Evolutionary conservation across 2,888 invertebrate genomes (phyloP).

Genomic region (Clostera curtula): DNA sequence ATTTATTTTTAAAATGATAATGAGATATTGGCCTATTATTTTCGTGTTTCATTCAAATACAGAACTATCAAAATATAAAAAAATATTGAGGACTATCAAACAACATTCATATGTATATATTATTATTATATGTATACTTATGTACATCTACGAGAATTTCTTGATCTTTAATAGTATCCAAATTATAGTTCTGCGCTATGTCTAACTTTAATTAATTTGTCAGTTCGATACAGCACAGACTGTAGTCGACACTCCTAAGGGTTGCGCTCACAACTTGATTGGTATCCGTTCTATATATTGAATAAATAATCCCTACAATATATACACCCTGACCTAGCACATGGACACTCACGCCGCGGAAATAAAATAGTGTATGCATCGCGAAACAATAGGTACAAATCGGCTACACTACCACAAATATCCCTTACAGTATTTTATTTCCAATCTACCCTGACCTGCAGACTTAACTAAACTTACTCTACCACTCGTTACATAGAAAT

Average conservation of each 20-base stretch:
- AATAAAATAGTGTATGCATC: conserved; percentile 63
- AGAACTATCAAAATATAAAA: conserved; percentile 77
- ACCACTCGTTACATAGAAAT: conserved; percentile 71
- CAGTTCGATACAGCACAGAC: conserved; percentile 54
- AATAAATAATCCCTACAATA: conserved; percentile 70
- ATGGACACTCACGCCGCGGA: conserved; percentile 68
- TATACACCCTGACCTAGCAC: conserved; percentile 70
- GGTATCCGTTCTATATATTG: conserved; percentile 45
- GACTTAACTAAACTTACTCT: conserved; percentile 72
- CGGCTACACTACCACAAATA: conserved; percentile 47
- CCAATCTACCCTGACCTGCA: conserved; percentile 73
- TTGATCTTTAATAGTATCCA: conserved; percentile 61
- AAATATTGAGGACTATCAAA: conserved; percentile 75
- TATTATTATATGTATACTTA: conserved; percentile 63
- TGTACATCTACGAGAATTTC: conserved; percentile 72
- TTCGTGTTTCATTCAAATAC: conserved; percentile 65
- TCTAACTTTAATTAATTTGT: conserved; percentile 56
- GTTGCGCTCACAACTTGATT: conserved; percentile 45
- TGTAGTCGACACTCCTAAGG: conserved; percentile 49
- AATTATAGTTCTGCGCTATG: conserved; percentile 68
- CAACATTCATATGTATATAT: conserved; percentile 72
- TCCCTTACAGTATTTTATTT: conserved; percentile 63
- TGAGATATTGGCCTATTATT: conserved; percentile 70
- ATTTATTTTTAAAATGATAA: conserved; percentile 62
- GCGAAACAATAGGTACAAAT: conserved; percentile 46